Base-by-base conservation (phyloP, 2,888 invertebrate genomes). In the Phorcus lineatus region DNA sequence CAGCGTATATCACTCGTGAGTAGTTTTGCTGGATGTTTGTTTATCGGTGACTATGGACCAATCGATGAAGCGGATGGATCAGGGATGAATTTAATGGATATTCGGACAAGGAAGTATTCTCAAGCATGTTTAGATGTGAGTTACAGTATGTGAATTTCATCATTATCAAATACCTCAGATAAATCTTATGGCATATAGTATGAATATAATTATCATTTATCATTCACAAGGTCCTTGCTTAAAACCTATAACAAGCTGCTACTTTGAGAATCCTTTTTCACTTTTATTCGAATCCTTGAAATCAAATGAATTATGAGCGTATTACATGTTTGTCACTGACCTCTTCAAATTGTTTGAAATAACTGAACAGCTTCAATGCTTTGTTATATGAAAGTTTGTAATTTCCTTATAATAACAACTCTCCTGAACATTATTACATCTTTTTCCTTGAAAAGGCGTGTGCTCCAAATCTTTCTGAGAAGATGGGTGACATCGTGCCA, bases 81-180 rank as follows among this genome's bases (percentile, higher is more conserved):
- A 0, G 99, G 99, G 19, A 99, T 98, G 98, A 99, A 99, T 94
- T 94, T 99, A 22, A 94, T 99, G 88, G 96, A 99, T 92, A 96
- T 99, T 77, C 95, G 94, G 47, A 94, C 94, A 0, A 96, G 96
- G 93, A 94, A 94, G 40, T 99, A 98, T 98, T 95, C 96, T 78
- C 94, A 95, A 53, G 93, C 94, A 24, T 96, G 97, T 87, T 93
- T 98, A 19, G 95, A 97, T 93, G 96, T 96, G 89, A 80, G 85
- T 28, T n/a, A 19, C 19, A n/a, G 55, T 7, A 24, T 13, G 16
- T 67, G 22, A 17, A 3, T n/a, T 55, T n/a, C 55, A 31, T 19
- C 6, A 11, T 28, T 7, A 28, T 31, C 40, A 36, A 70, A 36
- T 70, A 74, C 22, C 40, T 28, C 13, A 16, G 2, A 28, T 4